Conservation (phyloP, 2,888 invertebrate genomes). For the Sphecodes monilicornis region DNA sequence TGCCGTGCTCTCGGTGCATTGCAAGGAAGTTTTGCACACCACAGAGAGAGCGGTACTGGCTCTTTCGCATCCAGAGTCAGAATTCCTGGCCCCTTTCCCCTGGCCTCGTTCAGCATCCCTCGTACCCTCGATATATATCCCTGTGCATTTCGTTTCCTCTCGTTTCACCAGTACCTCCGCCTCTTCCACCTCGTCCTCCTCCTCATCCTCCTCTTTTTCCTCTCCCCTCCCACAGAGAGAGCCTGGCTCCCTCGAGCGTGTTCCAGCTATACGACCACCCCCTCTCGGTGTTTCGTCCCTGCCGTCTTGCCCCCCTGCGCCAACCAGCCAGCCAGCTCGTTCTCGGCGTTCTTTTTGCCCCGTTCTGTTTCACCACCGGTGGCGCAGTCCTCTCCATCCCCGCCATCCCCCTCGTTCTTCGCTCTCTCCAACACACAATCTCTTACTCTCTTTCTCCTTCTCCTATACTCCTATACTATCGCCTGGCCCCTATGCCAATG, state of each 20-base stretch:
- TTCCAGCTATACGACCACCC: constrained; percentile 47
- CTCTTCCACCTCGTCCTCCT: constrained; percentile 8
- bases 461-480: constrained; percentile 9
- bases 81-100: constrained; percentile 65
- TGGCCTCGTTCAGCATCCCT: constrained; percentile 68
- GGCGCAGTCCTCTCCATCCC: constrained; percentile 53
- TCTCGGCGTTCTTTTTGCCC: constrained; percentile 71
- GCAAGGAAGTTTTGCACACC: constrained; percentile 79
- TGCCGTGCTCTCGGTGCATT: constrained; percentile 66
- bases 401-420: background rate
- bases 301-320: constrained; percentile 51
- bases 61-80: constrained; percentile 76
- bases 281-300: constrained; percentile 45
- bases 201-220: constrained; percentile 31
- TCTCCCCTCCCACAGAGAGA: constrained; percentile 38
- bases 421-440: background rate
- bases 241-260: constrained; percentile 58
- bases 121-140: constrained; percentile 72
- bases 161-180: constrained; percentile 66
- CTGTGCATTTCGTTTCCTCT: constrained; percentile 76
- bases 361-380: constrained; percentile 71
- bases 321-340: constrained; percentile 61
- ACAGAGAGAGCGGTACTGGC: constrained; percentile 73
- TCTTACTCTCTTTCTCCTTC: constrained; percentile 26
- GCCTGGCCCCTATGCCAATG: constrained; percentile 5